Percentiles rank a stretch among this genome's conserved stretches.
Conservation (phyloP, 2,797 vertebrate species). For the Crenuchus spilurus region DNA sequence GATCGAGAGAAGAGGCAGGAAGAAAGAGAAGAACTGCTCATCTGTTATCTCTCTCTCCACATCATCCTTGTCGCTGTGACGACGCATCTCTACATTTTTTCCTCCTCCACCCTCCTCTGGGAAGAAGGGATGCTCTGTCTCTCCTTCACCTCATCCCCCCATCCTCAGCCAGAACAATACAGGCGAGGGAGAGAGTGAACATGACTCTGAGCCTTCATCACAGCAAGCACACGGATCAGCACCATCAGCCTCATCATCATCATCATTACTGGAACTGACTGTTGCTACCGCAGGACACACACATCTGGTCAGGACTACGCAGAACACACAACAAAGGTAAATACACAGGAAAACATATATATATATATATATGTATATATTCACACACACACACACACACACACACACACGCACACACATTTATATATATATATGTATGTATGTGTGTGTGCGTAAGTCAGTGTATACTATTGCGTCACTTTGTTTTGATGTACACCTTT, state of each 20-base stretch:
- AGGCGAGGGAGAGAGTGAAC: background rate
- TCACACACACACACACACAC: too few species aligned
- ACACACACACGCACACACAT: too few species aligned
- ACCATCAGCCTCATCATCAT: background rate
- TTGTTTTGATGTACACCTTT: too few species aligned
- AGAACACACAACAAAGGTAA: too few species aligned
- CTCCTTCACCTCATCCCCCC: slow-evolving; percentile 7
- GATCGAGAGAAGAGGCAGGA: slow-evolving; percentile 15
- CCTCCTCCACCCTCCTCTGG: slow-evolving; percentile 33
- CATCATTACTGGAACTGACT: background rate
- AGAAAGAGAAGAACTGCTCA: slow-evolving; percentile 56
- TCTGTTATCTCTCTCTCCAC: slow-evolving; percentile 13
- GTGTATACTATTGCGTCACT: too few species aligned
- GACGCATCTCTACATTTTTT: slow-evolving; percentile 56
- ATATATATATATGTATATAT: background rate
- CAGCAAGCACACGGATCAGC: background rate
- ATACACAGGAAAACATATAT: too few species aligned
- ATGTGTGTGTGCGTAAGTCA: background rate
- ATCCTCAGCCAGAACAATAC: background rate
- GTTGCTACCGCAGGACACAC: background rate
- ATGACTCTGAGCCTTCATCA: slow-evolving; percentile 12
- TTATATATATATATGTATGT: background rate
- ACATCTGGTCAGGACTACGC: too few species aligned
- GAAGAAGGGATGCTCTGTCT: slow-evolving; percentile 41
- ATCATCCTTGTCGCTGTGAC: slow-evolving; percentile 42